A percentile compares a stretch with the other conserved stretches of the same genome.
Conservation (phyloP, 2,113 vertebrate species). For the zebrafish (Danio rerio) region GRCz12tu NC_133181.1:4096001-4096500, state of each 20-base stretch:
- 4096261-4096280: conserved; percentile 10
- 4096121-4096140: background rate
- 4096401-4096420: conserved; percentile 48
- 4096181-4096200: conserved; percentile 36
- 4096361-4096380: conserved; percentile 41
- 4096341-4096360: conserved; percentile 46
- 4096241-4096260: conserved; percentile 5
- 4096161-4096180: conserved; percentile 13
- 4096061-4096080: background rate
- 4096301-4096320: conserved; percentile 23
- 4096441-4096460: conserved; percentile 58
- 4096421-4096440: conserved; percentile 27
- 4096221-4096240: conserved; percentile 17
- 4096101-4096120: background rate
- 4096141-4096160: background rate
- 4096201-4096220: conserved; percentile 8
- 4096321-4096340: conserved; percentile 44
- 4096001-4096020: background rate
- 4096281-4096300: conserved; percentile 3
- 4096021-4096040: background rate
- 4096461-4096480: conserved; percentile 25
- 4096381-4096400: conserved; percentile 43
- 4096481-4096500: conserved; percentile 42
- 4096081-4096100: background rate
- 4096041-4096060: background rate